A percentile compares a stretch with the other conserved stretches of the same genome.
phyloP scores from a whole-genome alignment of 2,113 vertebrate species.

The Meriones unguiculatus region DNA sequence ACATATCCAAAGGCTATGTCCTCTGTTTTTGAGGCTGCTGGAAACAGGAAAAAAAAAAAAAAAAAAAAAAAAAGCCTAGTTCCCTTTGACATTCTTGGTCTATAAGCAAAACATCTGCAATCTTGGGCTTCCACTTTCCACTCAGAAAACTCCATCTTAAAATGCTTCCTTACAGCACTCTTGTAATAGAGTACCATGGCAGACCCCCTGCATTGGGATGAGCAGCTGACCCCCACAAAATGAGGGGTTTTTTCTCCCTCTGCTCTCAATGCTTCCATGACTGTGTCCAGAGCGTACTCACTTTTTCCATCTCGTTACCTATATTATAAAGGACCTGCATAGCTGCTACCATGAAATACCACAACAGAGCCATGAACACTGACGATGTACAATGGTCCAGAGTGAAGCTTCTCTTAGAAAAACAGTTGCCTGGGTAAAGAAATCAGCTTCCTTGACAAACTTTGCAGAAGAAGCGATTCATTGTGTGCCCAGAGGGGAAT shows the following conservation, averaged over 20 bases:
- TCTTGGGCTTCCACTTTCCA: neutral
- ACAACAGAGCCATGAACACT: neutral
- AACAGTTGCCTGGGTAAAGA: neutral
- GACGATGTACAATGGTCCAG: neutral
- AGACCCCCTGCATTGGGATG: neutral
- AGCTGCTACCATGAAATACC: neutral
- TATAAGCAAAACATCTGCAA: neutral
- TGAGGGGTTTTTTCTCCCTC: neutral
- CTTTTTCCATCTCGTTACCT: neutral
- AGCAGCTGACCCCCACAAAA: neutral
- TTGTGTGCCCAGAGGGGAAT: neutral
- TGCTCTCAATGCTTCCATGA: neutral
- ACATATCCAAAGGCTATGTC: neutral
- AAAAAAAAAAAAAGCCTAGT: neutral
- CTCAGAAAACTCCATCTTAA: neutral
- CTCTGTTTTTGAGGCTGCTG: neutral
- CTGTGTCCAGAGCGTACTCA: neutral
- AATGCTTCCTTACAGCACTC: neutral
- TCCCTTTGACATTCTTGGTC: neutral
- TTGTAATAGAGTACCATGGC: neutral
- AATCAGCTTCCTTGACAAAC: slow-evolving; percentile 5
- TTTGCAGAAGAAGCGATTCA: slow-evolving; percentile 25
- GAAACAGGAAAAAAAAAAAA: neutral
- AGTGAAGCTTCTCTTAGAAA: neutral
- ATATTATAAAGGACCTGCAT: neutral